phyloP scores from a whole-genome alignment of 2,888 invertebrate species.

The Steinernema scapterisci region DNA sequence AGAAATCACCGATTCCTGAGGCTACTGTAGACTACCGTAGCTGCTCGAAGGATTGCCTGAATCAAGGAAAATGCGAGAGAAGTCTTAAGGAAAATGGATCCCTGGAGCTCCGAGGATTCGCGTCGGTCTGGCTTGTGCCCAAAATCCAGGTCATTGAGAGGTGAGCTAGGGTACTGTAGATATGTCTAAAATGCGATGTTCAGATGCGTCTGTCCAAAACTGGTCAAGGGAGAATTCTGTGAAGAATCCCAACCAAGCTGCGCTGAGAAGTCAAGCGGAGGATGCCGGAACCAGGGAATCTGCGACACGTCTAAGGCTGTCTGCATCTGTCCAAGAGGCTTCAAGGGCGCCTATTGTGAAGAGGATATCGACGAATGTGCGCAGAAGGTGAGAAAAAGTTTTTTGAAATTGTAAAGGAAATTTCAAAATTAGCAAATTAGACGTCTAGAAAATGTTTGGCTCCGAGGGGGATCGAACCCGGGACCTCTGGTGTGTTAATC shows the following conservation, averaged over 20 bases:
- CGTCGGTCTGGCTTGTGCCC: not conserved
- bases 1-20: not conserved
- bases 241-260: conserved; percentile 14
- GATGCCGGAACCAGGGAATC: conserved; percentile 10
- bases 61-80: not conserved
- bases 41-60: conserved; percentile 20
- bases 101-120: not conserved
- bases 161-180: not conserved
- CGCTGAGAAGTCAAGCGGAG: not conserved
- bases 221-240: conserved; percentile 16
- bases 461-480: not conserved
- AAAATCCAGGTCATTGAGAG: not conserved
- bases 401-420: too few species aligned
- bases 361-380: conserved; percentile 14
- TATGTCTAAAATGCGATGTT: not conserved
- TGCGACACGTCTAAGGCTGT: not conserved
- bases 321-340: conserved; percentile 13
- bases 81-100: not conserved
- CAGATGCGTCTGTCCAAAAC: conserved; percentile 18
- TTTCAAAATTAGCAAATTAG: too few species aligned
- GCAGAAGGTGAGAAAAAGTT: not conserved
- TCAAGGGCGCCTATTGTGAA: conserved; percentile 7
- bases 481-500: not conserved
- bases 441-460: not conserved
- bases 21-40: conserved; percentile 12